phyloP scores from a whole-genome alignment of 2,113 vertebrate species.

The Leptobrachium ailaonicum region DNA sequence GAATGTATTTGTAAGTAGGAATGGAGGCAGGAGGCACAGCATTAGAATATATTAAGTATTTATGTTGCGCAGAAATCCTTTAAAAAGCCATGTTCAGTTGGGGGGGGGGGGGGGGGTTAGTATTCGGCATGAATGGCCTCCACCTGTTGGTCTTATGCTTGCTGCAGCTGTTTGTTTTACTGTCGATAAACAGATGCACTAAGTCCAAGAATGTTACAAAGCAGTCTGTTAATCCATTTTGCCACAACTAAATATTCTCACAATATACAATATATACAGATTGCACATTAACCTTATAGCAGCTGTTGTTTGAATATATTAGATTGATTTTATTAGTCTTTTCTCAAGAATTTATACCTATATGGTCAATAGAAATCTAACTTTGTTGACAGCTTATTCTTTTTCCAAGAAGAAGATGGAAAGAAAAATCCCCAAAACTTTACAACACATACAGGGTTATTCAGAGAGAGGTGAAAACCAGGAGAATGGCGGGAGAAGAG shows the following conservation, averaged over 20 bases:
- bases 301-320: conserved; percentile 57
- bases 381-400: no score
- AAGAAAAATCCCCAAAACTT: no score
- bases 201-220: conserved; percentile 79
- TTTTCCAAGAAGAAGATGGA: no score
- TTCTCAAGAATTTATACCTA: conserved; percentile 28
- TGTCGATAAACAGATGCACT: conserved; percentile 82
- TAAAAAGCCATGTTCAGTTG: conserved; percentile 58
- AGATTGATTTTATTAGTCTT: conserved; percentile 20
- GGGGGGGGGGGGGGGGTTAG: no score
- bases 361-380: background rate
- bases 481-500: no score
- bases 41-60: conserved; percentile 50
- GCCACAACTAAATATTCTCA: conserved; percentile 73
- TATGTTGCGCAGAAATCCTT: conserved; percentile 44
- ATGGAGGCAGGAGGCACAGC: conserved; percentile 63
- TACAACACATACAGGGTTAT: no score
- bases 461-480: no score
- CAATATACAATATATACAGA: conserved; percentile 57
- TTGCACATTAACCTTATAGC: conserved; percentile 67
- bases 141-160: conserved; percentile 76
- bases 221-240: conserved; percentile 76
- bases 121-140: conserved; percentile 69
- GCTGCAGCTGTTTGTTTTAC: conserved; percentile 80
- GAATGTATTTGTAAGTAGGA: conserved; percentile 63